Base-by-base conservation (phyloP, 2,888 invertebrate genomes). In the Diarsia rubi region DNA sequence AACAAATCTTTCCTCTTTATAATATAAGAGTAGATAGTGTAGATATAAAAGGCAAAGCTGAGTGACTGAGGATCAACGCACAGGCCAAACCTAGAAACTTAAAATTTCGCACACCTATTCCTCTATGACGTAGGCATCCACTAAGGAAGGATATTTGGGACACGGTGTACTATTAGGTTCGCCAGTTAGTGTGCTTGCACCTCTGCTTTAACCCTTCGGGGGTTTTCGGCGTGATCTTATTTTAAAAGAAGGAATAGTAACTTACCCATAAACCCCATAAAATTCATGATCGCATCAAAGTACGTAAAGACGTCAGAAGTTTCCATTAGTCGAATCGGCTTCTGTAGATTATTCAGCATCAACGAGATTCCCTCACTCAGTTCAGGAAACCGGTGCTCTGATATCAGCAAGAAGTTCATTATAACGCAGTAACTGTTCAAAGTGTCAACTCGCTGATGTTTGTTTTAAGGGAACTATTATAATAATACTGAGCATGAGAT, bases 181-280 rank as follows among this genome's bases (percentile, higher is more conserved):
- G n/a, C 52, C 52, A 52, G 52, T 52, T 52, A n/a, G n/a, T n/a
- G n/a, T 11, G n/a, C n/a, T 24, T 54, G 24, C 24, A 24, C 24
- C 54, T 24, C 54, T 52, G n/a, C n/a, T 12, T 4, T n/a, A 12
- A 52, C 4, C 12, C 12, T n/a, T 52, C 12, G 12, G 52, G 52
- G n/a, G n/a, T 57, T 8, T 16, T 8, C 16, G 16, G 6, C 24
- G 54, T 54, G 24, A 54, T 54, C 2, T 24, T 54, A 24, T n/a
- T 0, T n/a, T 16, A 24, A 6, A 19, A 27, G 16, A 27, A 27
- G 57, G 14, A 12, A 52, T 11, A 1, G 5, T n/a, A 1, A 85
- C 90, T 90, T 75, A 95, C 96, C 94, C 63, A 96, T 73, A 85
- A 91, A 95, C 49, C 92, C 92, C 6, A 95, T 81, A 78, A 90